phyloP scores from a whole-genome alignment of 2,888 invertebrate genomes.

The Ichneumon xanthorius region DNA sequence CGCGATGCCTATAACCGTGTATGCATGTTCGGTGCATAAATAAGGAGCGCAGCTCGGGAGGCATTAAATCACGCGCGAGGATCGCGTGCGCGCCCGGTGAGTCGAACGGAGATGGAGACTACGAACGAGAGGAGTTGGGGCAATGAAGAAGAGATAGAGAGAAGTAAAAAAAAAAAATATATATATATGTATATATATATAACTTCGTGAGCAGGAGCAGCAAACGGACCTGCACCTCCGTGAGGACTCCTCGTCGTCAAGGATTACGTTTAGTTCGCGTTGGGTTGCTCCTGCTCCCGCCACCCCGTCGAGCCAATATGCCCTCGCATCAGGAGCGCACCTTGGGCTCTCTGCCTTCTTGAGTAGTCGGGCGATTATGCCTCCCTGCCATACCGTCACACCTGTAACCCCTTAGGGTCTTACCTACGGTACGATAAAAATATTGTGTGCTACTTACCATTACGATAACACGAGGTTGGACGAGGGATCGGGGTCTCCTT shows the following conservation, averaged over 20 bases:
- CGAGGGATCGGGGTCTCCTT: background rate
- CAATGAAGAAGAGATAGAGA: slow-evolving; percentile 43
- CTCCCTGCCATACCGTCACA: slow-evolving; percentile 52
- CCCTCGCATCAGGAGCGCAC: slow-evolving; percentile 79
- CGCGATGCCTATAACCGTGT: slow-evolving; percentile 77
- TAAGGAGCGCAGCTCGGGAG: slow-evolving; percentile 81
- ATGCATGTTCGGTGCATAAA: slow-evolving; percentile 83
- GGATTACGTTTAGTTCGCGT: slow-evolving; percentile 72
- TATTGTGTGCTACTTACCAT: background rate
- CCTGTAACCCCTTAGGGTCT: background rate
- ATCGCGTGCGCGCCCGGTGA: slow-evolving; percentile 77
- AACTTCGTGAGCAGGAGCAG: slow-evolving; percentile 41
- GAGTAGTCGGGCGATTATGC: slow-evolving; percentile 80
- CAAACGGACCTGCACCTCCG: slow-evolving; percentile 50
- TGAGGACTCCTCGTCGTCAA: slow-evolving; percentile 61
- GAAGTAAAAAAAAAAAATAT: background rate
- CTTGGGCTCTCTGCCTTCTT: slow-evolving; percentile 78
- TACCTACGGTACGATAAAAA: background rate
- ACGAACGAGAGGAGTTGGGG: slow-evolving; percentile 14
- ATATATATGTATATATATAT: background rate
- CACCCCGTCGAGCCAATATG: slow-evolving; percentile 83
- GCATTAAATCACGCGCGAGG: slow-evolving; percentile 83
- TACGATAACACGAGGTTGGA: background rate
- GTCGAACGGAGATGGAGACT: slow-evolving; percentile 34
- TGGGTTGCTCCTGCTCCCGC: slow-evolving; percentile 50